Evolutionary conservation across 2,797 vertebrate species (phyloP).

Genomic region (Myiothlypis chrysogaster): DNA sequence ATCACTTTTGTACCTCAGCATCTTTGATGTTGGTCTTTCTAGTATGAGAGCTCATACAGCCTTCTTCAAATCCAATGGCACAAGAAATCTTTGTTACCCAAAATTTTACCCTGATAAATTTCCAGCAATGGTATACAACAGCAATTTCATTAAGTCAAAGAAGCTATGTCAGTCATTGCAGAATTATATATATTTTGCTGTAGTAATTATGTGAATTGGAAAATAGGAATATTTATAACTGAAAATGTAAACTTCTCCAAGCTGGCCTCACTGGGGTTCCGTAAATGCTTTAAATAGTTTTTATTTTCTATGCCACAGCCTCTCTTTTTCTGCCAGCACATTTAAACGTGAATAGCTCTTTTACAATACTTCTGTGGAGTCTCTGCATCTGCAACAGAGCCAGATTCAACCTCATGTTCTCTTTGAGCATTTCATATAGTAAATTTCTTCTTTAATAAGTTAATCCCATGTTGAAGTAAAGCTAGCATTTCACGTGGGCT

Average conservation of each 20-base stretch:
- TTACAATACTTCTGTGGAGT: background rate
- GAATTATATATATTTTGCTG: background rate
- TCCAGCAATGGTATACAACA: background rate
- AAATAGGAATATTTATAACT: background rate
- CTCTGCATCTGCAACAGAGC: background rate
- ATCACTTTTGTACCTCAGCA: background rate
- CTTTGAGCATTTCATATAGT: background rate
- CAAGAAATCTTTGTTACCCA: background rate
- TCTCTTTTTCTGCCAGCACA: background rate
- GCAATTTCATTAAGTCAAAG: background rate
- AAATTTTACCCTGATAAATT: background rate
- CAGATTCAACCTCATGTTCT: background rate
- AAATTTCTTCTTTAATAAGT: background rate
- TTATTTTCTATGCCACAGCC: background rate
- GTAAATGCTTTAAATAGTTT: background rate
- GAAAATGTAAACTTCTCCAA: background rate
- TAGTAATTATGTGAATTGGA: background rate
- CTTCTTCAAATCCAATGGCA: background rate
- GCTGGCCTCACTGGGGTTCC: background rate
- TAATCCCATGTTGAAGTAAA: constrained; percentile 4
- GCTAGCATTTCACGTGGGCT: background rate
- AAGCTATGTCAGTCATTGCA: background rate
- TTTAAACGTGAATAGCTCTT: background rate
- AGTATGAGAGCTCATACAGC: background rate
- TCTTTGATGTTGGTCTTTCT: background rate